phyloP scores from a whole-genome alignment of 2,888 invertebrate species.

The Athripsodes cinereus region DNA sequence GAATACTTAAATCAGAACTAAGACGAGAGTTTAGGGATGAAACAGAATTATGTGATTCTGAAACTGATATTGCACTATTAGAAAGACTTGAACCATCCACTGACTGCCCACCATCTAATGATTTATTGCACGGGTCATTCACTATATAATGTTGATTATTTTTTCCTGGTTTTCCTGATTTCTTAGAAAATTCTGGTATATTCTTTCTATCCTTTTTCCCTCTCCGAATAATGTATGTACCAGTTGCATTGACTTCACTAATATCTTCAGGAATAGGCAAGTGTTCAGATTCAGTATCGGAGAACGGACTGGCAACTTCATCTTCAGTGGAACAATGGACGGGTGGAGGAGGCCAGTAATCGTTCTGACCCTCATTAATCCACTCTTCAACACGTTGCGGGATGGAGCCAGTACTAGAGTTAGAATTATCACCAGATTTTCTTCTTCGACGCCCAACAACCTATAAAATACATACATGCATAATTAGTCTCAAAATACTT shows the following conservation, averaged over 20 bases:
- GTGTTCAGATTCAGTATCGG: slow-evolving; percentile 48
- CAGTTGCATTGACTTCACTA: slow-evolving; percentile 45
- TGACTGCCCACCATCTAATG: slow-evolving; percentile 45
- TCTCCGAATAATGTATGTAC: slow-evolving; percentile 77
- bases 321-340: slow-evolving; percentile 61
- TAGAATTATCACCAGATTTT: slow-evolving; percentile 53
- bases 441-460: slow-evolving; percentile 51
- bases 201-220: slow-evolving; percentile 65
- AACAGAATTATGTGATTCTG: slow-evolving; percentile 34
- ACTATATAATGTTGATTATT: slow-evolving; percentile 23
- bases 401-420: slow-evolving; percentile 67
- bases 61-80: slow-evolving; percentile 48
- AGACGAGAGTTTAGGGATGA: slow-evolving; percentile 56
- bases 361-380: slow-evolving; percentile 38
- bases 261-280: slow-evolving; percentile 32
- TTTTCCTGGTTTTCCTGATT: slow-evolving; percentile 34
- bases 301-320: slow-evolving; percentile 62
- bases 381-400: slow-evolving; percentile 61
- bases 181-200: slow-evolving; percentile 53
- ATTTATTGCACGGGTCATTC: slow-evolving; percentile 36
- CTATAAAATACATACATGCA: slow-evolving; percentile 36
- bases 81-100: slow-evolving; percentile 48
- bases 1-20: slow-evolving; percentile 57
- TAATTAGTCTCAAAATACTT: too few relatives aligned
- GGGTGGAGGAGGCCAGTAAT: slow-evolving; percentile 71